Percentiles rank a stretch among this genome's conserved stretches.
Conservation (phyloP, 1,140 invertebrate species). For the Sminthurides bifidus region DNA sequence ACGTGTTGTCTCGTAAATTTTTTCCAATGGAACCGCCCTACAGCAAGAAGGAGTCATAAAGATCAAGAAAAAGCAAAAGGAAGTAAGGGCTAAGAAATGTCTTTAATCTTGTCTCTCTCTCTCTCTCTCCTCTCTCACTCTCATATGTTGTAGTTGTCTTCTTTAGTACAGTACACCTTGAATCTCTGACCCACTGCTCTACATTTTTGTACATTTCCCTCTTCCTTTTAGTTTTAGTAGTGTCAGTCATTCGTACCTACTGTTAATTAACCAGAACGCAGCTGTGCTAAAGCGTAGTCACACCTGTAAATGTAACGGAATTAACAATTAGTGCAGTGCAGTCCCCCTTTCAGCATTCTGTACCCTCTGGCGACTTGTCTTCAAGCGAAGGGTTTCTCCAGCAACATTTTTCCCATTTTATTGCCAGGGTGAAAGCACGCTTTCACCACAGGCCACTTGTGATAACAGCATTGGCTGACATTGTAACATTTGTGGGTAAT, state of each 20-base stretch:
- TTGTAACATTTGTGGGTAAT: too few species aligned
- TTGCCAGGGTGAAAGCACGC: too few species aligned
- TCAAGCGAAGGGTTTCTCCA: too few species aligned
- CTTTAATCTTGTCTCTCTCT: not conserved
- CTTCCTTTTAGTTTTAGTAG: not conserved
- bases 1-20: not conserved
- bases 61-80: slow-evolving; percentile 18
- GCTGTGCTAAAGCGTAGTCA: too few species aligned
- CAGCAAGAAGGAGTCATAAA: not conserved
- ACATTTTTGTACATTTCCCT: not conserved
- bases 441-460: too few species aligned
- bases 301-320: too few species aligned
- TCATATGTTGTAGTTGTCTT: not conserved
- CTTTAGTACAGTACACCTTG: not conserved
- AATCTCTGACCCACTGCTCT: too few species aligned
- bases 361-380: too few species aligned
- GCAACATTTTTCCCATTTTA: too few species aligned
- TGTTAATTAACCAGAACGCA: not conserved
- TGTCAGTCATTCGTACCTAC: not conserved
- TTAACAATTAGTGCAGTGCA: too few species aligned
- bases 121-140: not conserved
- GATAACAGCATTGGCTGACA: too few species aligned
- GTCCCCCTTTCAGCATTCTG: too few species aligned
- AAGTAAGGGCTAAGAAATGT: slow-evolving; percentile 10
- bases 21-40: not conserved